Evolutionary conservation across 2,113 vertebrate species (phyloP), one percentile per base, ranked within the genome.

Genomic region (Gasterosteus aculeatus): DNA sequence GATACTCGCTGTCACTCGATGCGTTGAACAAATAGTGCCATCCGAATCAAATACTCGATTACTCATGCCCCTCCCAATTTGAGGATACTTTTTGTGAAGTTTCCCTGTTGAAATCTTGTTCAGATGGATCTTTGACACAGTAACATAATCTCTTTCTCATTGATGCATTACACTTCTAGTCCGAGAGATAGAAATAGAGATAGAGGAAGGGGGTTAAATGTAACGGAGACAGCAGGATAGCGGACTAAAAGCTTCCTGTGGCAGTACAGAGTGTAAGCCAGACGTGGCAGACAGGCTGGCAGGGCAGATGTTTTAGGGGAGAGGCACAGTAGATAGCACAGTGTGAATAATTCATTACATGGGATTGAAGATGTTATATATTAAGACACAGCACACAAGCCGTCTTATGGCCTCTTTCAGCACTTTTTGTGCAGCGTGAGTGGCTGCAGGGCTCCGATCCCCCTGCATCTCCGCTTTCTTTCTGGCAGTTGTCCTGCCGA

Each of bases 271-370:
- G 75, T 74, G 74, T 77, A 60, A 78, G 75, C 57, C 63, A 35
- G 81, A 58, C 35, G 81, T 81, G 69, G 82, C 84, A 89, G 89
- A 82, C 77, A 77, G 75, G 70, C 82, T 86, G 79, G 84, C 85
- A 89, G 83, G 77, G 78, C 91, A 89, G 88, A 85, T 91, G 88
- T 87, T 91, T 89, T 88, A 83, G 84, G 84, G 89, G 86, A 85
- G 83, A 89, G 84, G 82, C 77, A 83, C 82, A 87, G 85, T 80
- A 80, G 89, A 87, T 91, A 88, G 82, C 89, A 58, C 22, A 5
- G 35, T 68, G 31, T 93, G 89, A 92, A 92, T 92, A 89, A 93
- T 94, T 92, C 87, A 93, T 89, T 82, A 83, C 80, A 79, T 74
- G 61, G 84, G 81, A 91, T 79, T 88, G 87, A 85, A 91, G 78